Percentiles rank a stretch among this genome's conserved stretches.
phyloP scores from a whole-genome alignment of 2,888 invertebrate genomes.

The Ceratothoa steindachneri region DNA sequence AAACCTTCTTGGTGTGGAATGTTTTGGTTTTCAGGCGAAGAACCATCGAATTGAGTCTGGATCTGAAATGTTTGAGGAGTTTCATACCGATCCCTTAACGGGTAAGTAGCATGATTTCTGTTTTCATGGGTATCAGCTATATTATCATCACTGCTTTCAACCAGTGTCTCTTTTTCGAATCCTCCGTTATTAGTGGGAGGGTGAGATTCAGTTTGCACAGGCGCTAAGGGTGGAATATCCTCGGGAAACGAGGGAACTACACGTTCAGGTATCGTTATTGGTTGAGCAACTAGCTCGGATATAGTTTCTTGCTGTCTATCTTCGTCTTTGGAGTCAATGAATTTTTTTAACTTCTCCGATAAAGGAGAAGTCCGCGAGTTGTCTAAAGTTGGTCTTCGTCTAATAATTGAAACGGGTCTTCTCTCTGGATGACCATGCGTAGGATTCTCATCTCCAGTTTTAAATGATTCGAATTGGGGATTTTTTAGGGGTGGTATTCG shows the following conservation, averaged over 20 bases:
- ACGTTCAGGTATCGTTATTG: neutral
- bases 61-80: no score
- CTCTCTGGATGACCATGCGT: neutral
- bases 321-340: neutral
- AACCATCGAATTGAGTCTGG: no score
- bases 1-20: no score
- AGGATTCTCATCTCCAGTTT: neutral
- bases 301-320: neutral
- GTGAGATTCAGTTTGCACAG: no score
- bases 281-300: neutral
- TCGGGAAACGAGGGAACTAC: neutral
- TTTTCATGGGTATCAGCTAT: neutral
- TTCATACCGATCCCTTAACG: no score
- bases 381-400: neutral
- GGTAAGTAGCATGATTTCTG: no score
- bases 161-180: neutral
- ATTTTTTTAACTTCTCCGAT: no score
- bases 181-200: no score
- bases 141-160: neutral
- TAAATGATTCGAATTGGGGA: neutral
- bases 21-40: no score
- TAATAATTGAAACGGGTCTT: slow-evolving; percentile 3
- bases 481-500: neutral
- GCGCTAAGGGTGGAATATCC: no score
- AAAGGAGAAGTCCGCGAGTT: neutral